phyloP scores from a whole-genome alignment of 2,888 invertebrate genomes.

The Drosophila rubida region DNA sequence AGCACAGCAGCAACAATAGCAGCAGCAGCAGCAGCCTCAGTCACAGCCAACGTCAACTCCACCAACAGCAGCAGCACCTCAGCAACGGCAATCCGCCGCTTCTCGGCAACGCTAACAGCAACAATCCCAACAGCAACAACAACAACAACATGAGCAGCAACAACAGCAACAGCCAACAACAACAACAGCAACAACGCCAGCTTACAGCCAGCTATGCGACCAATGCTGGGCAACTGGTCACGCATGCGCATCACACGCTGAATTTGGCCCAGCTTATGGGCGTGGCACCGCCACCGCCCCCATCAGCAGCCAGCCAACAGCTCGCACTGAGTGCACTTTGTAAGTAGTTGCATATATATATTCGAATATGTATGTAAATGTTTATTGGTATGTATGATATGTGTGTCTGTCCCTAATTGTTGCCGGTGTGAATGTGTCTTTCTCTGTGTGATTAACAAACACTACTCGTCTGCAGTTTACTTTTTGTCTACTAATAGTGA shows the following conservation, averaged over 20 bases:
- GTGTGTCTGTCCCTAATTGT: constrained; percentile 17
- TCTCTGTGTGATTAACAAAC: constrained; percentile 28
- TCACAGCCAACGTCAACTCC: constrained; percentile 55
- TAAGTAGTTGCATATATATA: constrained; percentile 75
- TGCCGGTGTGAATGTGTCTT: constrained; percentile 29
- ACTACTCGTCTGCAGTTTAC: constrained; percentile 22
- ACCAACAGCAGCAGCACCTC: constrained; percentile 64
- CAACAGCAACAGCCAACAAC: constrained; percentile 44
- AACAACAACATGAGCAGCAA: constrained; percentile 59
- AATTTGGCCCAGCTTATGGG: constrained; percentile 77
- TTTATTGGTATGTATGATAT: constrained; percentile 11
- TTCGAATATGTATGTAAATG: constrained; percentile 17
- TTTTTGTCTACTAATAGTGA: constrained; percentile 11
- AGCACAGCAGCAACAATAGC: constrained; percentile 52
- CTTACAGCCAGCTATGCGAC: constrained; percentile 38
- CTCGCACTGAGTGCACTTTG: constrained; percentile 85
- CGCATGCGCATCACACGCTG: constrained; percentile 57
- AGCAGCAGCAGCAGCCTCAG: constrained; percentile 56
- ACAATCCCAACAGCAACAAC: constrained; percentile 52
- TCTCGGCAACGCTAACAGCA: constrained; percentile 34
- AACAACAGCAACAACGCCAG: constrained; percentile 50
- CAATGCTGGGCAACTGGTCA: constrained; percentile 42
- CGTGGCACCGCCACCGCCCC: constrained; percentile 66
- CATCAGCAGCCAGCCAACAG: constrained; percentile 69
- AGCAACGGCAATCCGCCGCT: constrained; percentile 34